Evolutionary conservation across 2,113 vertebrate species (phyloP), one percentile per base, ranked within the genome.

Genomic region (Equus quagga): DNA sequence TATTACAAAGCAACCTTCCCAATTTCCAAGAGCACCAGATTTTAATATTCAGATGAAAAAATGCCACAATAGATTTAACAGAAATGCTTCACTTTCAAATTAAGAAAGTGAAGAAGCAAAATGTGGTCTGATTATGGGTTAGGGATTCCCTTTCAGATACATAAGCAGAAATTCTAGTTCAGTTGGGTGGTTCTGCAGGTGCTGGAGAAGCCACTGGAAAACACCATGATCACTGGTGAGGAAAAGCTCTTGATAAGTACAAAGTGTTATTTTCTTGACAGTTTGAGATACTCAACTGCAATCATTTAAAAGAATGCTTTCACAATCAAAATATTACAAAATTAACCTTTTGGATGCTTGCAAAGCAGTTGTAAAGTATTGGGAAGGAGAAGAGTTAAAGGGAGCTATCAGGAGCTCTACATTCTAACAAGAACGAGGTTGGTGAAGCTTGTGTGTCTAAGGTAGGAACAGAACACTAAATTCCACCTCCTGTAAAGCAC

Each of bases 271-370:
- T 56, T 64, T 69, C 81, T 58, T 67, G 81, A 91, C 41, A 78
- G 13, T n/a, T 5, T 64, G 85, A 82, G 41, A 49, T 19, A 10
- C 21, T 73, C 41, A 31, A 13, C 49, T 24, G 64, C 21, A 69
- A 3, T 86, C 85, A 80, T 65, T 78, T 49, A n/a, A 75, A 67
- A 90, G 56, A 82, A 85, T 0, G 11, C 8, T 67, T 65, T 75
- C 41, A 23, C 58, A 79, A 91, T 19, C 60, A 56, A 85, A 79
- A 82, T 18, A 87, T 69, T 51, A 65, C 41, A 62, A 62, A 96
- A 56, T 64, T 90, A 73, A 75, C 23, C 70, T 80, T 93, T 76
- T 69, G n/a, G 49, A 95, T 85, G 60, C 51, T 14, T 11, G 6
- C 21, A n/a, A 81, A 36, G 12, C 23, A 26, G 24, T 79, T 75